Evolutionary conservation across 2,888 invertebrate species (phyloP), one percentile per base, ranked within the genome.

Genomic region (Barypeithes pellucidus): DNA sequence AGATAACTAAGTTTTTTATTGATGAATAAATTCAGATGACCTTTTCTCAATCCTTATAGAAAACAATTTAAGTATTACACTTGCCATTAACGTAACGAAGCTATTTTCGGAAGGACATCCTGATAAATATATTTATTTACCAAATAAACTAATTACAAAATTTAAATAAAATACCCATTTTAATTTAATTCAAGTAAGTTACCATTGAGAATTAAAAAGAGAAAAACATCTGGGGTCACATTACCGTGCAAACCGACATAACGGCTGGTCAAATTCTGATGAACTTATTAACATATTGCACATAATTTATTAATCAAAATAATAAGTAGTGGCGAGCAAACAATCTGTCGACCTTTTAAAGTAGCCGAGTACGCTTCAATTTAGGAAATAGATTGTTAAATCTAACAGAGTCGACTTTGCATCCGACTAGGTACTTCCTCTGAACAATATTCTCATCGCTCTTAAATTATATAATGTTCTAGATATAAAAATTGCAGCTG

Each of bases 331-430:
- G 73, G 54, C 72, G 67, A 79, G 77, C 81, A 81, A 82, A 82
- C 79, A 83, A 82, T 82, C 81, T 80, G 75, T 67, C 69, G 72
- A 62, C 81, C 75, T 81, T 78, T 81, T 81, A 82, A 82, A 82
- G 83, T 82, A 82, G 81, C 81, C 81, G 67, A 72, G 61, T 70
- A 83, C 82, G 80, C 80, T 80, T 86, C 85, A 86, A 86, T 86
- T 86, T 86, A 86, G 86, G 86, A 86, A 86, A 86, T 86, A 85
- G 85, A 86, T 86, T 86, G 86, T 86, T 86, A 86, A 86, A 86
- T 86, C 86, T 84, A 79, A 85, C 85, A 84, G 84, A 84, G 85
- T 85, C 84, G 84, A 85, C 85, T 85, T 85, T 85, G 85, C 86
- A 86, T 86, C 86, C 86, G 86, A 86, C 85, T 85, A 85, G 84